Conservation (phyloP, 2,888 invertebrate genomes). For the Corbicula japonica region DNA sequence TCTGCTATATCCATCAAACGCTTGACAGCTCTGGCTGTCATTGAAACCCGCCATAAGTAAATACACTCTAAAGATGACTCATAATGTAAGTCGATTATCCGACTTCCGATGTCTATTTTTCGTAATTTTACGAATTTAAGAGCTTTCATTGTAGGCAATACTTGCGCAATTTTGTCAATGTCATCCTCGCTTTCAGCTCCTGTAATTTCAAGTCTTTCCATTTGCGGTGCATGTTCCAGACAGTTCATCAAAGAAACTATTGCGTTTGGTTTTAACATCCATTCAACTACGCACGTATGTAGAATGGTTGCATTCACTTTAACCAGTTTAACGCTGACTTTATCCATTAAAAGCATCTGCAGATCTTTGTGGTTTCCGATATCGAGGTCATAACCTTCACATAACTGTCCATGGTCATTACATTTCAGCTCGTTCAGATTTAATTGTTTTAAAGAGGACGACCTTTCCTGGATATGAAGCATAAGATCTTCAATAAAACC, state of each 20-base stretch:
- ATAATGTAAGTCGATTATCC: not conserved
- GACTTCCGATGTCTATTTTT: not conserved
- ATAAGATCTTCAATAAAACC: not conserved
- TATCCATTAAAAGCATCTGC: not conserved
- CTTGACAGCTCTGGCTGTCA: not conserved
- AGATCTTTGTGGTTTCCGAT: not conserved
- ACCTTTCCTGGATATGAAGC: not conserved
- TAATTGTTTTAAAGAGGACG: not conserved
- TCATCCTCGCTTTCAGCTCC: not conserved
- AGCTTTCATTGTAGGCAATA: not conserved
- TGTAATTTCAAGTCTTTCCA: not conserved
- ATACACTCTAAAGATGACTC: not conserved
- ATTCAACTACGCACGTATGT: not conserved
- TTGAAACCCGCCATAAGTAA: not conserved
- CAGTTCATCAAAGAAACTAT: not conserved
- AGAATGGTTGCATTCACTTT: not conserved
- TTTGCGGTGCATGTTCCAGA: not conserved
- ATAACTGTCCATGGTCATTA: not conserved
- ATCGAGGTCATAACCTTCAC: not conserved
- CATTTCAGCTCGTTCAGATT: slow-evolving; percentile 1
- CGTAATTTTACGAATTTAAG: not conserved
- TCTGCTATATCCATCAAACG: not conserved
- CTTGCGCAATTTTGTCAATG: not conserved
- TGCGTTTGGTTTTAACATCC: not conserved
- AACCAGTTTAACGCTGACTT: not conserved